Evolutionary conservation across 2,797 vertebrate genomes (phyloP).

Genomic region (Taeniopygia guttata): DNA sequence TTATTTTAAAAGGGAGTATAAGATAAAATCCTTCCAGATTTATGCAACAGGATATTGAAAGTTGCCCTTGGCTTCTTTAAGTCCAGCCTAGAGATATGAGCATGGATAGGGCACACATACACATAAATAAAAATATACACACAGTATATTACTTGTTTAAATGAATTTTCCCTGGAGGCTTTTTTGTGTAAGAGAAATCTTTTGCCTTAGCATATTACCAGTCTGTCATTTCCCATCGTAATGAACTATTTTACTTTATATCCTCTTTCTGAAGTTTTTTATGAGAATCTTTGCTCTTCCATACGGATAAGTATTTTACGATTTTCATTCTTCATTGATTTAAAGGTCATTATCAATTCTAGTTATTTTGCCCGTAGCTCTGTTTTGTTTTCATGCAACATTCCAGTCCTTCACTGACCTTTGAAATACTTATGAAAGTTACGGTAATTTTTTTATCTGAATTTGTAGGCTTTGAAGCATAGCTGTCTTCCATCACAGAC

Average conservation of each 20-base stretch:
- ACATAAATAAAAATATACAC: neutral
- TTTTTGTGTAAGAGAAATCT: neutral
- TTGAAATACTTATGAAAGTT: conserved; percentile 65
- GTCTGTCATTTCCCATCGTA: neutral
- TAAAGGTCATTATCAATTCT: conserved; percentile 71
- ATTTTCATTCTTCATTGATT: conserved; percentile 65
- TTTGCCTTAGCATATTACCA: neutral
- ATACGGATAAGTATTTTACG: conserved; percentile 9
- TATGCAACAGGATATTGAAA: neutral
- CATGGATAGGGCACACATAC: neutral
- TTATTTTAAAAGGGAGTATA: neutral
- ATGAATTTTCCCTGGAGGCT: neutral
- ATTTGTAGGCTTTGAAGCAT: conserved; percentile 49
- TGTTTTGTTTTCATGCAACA: conserved; percentile 51
- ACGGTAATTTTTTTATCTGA: conserved; percentile 53
- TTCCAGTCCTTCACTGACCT: conserved; percentile 59
- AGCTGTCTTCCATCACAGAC: conserved; percentile 36
- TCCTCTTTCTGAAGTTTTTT: conserved; percentile 26
- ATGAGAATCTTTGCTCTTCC: conserved; percentile 13
- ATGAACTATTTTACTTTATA: conserved; percentile 18
- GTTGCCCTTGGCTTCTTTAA: neutral
- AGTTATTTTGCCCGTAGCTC: conserved; percentile 42
- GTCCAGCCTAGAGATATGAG: neutral
- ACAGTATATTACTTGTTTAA: neutral
- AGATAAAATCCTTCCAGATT: neutral